phyloP scores from a whole-genome alignment of 2,797 vertebrate genomes.

The Cephalopachus bancanus region DNA sequence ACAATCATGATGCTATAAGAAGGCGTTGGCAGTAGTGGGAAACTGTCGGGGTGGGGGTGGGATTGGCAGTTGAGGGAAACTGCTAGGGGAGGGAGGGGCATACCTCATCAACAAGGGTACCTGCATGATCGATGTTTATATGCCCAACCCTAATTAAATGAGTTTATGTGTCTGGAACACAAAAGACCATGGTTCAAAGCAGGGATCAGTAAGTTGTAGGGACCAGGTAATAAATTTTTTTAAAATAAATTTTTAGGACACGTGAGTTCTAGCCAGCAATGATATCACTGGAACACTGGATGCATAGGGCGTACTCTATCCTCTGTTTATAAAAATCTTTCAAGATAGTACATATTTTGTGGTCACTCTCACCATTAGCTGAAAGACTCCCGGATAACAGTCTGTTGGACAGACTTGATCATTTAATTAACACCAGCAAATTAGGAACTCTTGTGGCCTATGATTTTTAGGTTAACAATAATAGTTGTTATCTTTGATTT shows the following conservation, averaged over 20 bases:
- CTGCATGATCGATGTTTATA: no score
- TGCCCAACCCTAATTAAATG: neutral
- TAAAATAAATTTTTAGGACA: no score
- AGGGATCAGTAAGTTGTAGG: neutral
- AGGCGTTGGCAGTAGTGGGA: no score
- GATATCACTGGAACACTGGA: slow-evolving; percentile 1
- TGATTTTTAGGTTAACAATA: slow-evolving; percentile 64
- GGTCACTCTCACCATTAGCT: neutral
- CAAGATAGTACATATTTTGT: neutral
- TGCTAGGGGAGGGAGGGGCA: no score
- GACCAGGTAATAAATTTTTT: neutral
- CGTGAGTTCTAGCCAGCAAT: slow-evolving; percentile 20
- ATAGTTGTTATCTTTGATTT: slow-evolving; percentile 71
- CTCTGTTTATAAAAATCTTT: slow-evolving; percentile 45
- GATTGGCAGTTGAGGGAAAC: no score
- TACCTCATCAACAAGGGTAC: no score
- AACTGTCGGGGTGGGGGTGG: no score
- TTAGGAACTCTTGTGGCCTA: slow-evolving; percentile 29
- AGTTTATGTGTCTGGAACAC: neutral
- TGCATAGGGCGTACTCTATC: neutral
- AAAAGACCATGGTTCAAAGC: neutral
- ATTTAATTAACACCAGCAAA: slow-evolving; percentile 59
- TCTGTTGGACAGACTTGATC: slow-evolving; percentile 14
- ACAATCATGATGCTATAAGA: no score
- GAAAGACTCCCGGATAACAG: slow-evolving; percentile 1